Evolutionary conservation across 1,140 invertebrate species (phyloP).

Genomic region (Drosophila ananassae): DNA sequence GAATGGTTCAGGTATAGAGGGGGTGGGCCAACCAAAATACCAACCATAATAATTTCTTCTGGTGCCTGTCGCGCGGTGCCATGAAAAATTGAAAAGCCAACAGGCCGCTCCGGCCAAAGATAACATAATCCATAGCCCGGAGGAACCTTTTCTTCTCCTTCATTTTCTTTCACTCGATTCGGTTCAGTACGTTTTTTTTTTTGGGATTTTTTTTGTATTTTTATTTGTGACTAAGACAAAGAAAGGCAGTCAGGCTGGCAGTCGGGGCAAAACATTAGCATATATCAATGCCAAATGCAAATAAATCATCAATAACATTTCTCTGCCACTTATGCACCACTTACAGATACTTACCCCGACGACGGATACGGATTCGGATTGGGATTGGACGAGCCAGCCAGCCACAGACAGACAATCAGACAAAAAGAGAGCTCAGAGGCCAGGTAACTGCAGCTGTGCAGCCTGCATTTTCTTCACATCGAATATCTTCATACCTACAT

Average conservation of each 20-base stretch:
- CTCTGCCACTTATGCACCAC: slow-evolving; percentile 80
- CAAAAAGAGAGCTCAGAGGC: not conserved
- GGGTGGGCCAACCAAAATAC: slow-evolving; percentile 21
- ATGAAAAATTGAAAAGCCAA: slow-evolving; percentile 75
- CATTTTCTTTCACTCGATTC: slow-evolving; percentile 4
- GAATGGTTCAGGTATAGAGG: not conserved
- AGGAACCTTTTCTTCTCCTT: slow-evolving; percentile 33
- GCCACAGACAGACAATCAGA: no score
- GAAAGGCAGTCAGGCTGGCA: slow-evolving; percentile 13
- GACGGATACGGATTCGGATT: slow-evolving; percentile 3
- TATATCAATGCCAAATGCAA: slow-evolving; percentile 84
- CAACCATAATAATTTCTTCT: slow-evolving; percentile 70
- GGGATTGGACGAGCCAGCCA: not conserved
- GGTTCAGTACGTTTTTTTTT: slow-evolving; percentile 8
- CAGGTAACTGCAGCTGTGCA: slow-evolving; percentile 20
- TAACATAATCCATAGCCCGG: slow-evolving; percentile 66
- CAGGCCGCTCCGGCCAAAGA: slow-evolving; percentile 52
- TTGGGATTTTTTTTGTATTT: slow-evolving; percentile 16
- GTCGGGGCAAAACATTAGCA: slow-evolving; percentile 75
- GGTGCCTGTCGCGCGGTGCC: slow-evolving; percentile 16
- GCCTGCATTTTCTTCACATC: slow-evolving; percentile 23
- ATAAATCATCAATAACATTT: slow-evolving; percentile 84
- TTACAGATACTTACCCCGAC: slow-evolving; percentile 77
- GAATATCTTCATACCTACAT: no score
- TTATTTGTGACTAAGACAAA: slow-evolving; percentile 11